A percentile compares a stretch with the other conserved stretches of the same genome.
Evolutionary conservation across 2,888 invertebrate species (phyloP).

Genomic region (Hydrotaea diabolus): DNA sequence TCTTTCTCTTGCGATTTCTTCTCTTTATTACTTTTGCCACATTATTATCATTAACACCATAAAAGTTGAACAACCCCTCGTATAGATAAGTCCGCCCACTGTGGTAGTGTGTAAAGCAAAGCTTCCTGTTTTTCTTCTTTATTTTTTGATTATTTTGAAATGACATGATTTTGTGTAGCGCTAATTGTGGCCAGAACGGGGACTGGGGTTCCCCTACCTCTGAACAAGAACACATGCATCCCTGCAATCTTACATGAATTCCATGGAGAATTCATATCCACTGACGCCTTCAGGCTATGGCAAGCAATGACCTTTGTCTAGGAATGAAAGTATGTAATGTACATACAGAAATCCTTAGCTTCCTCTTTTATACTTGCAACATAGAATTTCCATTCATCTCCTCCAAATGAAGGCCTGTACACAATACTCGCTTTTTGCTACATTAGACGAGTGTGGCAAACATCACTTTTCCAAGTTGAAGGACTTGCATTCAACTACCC

Average conservation of each 20-base stretch:
- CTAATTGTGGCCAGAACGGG: slow-evolving; percentile 28
- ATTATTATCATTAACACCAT: slow-evolving; percentile 65
- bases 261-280: too few species aligned
- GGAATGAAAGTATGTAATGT: neutral
- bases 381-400: neutral
- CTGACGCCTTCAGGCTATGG: slow-evolving; percentile 39
- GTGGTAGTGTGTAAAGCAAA: neutral
- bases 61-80: slow-evolving; percentile 65
- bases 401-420: neutral
- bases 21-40: slow-evolving; percentile 29
- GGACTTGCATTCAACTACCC: neutral
- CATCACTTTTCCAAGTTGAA: slow-evolving; percentile 24
- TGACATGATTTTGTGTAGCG: neutral
- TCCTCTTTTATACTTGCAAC: neutral
- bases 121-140: slow-evolving; percentile 59
- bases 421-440: too few species aligned
- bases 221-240: slow-evolving; percentile 15
- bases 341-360: neutral
- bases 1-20: neutral
- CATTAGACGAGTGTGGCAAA: neutral
- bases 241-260: neutral
- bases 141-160: too few species aligned
- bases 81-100: slow-evolving; percentile 21
- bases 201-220: slow-evolving; percentile 17
- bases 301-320: slow-evolving; percentile 62